A percentile compares a stretch with the other conserved stretches of the same genome.
Evolutionary conservation across 2,797 vertebrate species (phyloP).

Genomic region (Sebastes wilsoni): DNA sequence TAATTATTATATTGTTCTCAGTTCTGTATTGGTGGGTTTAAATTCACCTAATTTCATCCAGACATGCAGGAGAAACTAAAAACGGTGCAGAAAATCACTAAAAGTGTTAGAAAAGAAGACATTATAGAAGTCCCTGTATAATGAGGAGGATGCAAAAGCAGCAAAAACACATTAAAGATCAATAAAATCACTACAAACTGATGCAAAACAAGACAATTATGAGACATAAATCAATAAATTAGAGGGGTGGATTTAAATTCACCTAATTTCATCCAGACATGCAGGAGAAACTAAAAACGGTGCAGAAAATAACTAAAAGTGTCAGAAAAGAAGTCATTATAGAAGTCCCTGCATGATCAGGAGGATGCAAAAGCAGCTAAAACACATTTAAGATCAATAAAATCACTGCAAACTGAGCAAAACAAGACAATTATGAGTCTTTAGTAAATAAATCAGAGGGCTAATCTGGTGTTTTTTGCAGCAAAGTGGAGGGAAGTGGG

Average conservation of each 20-base stretch:
- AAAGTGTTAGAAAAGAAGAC: neutral
- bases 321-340: neutral
- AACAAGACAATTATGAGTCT: neutral
- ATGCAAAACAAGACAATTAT: neutral
- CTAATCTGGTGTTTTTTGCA: too few species aligned
- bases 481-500: too few species aligned
- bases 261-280: constrained; percentile 45
- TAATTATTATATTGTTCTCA: too few species aligned
- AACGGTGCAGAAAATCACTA: neutral
- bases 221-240: neutral
- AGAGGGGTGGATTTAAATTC: too few species aligned
- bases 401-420: neutral
- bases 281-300: neutral
- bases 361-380: neutral
- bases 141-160: neutral
- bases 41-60: constrained; percentile 43
- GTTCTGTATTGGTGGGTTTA: neutral
- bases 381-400: too few species aligned
- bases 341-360: rapidly evolving
- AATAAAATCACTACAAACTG: neutral
- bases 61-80: constrained; percentile 1
- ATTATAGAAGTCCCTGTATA: rapidly evolving
- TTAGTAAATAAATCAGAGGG: too few species aligned
- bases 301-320: neutral
- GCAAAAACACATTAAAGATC: too few species aligned